phyloP scores from a whole-genome alignment of 2,113 vertebrate species.

The Amblyornis subalaris region DNA sequence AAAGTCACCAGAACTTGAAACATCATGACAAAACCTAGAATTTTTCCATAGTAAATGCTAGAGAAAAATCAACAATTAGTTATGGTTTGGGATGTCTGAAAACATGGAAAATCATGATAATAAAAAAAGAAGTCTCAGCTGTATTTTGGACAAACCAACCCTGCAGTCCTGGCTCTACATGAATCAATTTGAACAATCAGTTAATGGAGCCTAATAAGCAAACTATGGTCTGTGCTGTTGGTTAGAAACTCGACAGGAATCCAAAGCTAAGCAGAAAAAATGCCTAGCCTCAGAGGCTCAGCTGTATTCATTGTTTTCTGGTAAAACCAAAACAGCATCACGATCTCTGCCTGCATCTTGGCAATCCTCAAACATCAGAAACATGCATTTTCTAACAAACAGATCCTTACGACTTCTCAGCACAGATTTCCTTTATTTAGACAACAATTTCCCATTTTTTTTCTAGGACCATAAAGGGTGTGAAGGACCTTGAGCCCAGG shows the following conservation, averaged over 20 bases:
- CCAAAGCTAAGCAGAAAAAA: not conserved
- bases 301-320: conserved; percentile 26
- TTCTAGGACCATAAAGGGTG: not conserved
- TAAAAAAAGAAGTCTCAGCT: not conserved
- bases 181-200: conserved; percentile 6
- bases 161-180: conserved; percentile 9
- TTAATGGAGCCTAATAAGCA: not conserved
- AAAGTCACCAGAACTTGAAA: not conserved
- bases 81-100: not conserved
- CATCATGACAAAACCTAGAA: not conserved
- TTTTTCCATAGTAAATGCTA: not conserved
- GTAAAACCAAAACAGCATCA: conserved; percentile 13
- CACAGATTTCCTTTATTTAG: not conserved
- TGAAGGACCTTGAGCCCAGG: not conserved
- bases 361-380: not conserved
- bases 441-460: not conserved
- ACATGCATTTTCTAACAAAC: not conserved
- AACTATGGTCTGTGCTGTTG: not conserved
- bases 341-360: not conserved
- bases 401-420: not conserved
- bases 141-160: not conserved
- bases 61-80: not conserved
- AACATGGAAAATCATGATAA: not conserved
- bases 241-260: conserved; percentile 13
- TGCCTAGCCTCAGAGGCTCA: not conserved